Evolutionary conservation across 2,113 vertebrate genomes (phyloP).

Genomic region (Oreocharis arfaki): DNA sequence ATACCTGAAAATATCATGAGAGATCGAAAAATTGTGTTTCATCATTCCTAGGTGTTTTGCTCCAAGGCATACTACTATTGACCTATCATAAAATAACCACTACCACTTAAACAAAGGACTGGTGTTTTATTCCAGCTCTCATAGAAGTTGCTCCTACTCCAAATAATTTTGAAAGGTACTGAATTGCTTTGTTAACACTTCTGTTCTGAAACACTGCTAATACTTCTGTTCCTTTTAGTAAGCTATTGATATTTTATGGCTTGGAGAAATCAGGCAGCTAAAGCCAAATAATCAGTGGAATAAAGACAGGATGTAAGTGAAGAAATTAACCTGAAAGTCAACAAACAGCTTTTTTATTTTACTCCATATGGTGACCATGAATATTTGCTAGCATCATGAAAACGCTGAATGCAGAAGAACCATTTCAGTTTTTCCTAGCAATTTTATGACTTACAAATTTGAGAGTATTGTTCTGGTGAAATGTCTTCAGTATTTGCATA

Average conservation of each 20-base stretch:
- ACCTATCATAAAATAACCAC: background rate
- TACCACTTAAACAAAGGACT: background rate
- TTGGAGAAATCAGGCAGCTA: background rate
- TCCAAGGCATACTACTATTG: background rate
- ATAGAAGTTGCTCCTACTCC: background rate
- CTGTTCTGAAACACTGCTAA: background rate
- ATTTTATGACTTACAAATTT: background rate
- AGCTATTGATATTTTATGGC: background rate
- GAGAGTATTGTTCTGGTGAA: background rate
- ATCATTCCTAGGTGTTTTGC: background rate
- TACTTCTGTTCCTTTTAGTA: background rate
- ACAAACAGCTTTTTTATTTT: background rate
- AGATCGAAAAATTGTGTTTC: background rate
- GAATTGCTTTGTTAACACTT: background rate
- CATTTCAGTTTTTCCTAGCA: background rate
- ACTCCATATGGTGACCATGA: background rate
- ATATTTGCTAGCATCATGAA: background rate
- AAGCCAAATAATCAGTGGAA: background rate
- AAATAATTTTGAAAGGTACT: background rate
- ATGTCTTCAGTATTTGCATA: background rate
- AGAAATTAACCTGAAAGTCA: background rate
- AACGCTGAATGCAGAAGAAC: accelerated
- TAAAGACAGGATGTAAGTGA: background rate
- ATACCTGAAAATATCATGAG: background rate
- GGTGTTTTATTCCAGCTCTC: background rate